Evolutionary conservation across 2,113 vertebrate genomes (phyloP).

Genomic region (Sitta europaea): DNA sequence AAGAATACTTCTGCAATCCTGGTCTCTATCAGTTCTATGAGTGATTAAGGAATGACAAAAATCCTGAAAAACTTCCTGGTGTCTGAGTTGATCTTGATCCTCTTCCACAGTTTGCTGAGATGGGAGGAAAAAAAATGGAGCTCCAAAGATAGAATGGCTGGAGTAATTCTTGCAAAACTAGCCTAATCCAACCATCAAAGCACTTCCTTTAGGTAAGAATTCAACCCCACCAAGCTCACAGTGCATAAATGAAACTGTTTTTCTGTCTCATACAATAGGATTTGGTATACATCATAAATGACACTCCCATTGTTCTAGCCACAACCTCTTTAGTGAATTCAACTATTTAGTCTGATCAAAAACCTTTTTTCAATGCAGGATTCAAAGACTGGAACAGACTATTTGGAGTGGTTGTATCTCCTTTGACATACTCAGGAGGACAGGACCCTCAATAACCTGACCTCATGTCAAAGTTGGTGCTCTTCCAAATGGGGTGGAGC

Average conservation of each 20-base stretch:
- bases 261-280: conserved; percentile 41
- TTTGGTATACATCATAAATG: conserved; percentile 11
- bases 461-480: neutral
- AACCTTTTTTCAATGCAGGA: neutral
- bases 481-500: rapidly evolving
- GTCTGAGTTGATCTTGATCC: neutral
- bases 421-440: neutral
- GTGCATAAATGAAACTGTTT: conserved; percentile 47
- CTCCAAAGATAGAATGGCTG: conserved; percentile 48
- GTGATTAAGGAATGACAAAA: conserved; percentile 54
- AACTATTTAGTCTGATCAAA: neutral
- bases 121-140: neutral
- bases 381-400: neutral
- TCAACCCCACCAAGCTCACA: conserved; percentile 14
- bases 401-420: neutral
- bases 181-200: conserved; percentile 59
- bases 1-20: conserved; percentile 28
- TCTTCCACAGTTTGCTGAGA: neutral
- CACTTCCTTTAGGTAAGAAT: conserved; percentile 66
- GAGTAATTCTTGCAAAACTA: conserved; percentile 62
- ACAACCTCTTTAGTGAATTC: neutral
- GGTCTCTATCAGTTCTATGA: conserved; percentile 8
- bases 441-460: neutral
- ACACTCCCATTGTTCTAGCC: neutral
- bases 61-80: conserved; percentile 28